Conservation (phyloP, 2,888 invertebrate genomes). For the Homarus gammarus region DNA sequence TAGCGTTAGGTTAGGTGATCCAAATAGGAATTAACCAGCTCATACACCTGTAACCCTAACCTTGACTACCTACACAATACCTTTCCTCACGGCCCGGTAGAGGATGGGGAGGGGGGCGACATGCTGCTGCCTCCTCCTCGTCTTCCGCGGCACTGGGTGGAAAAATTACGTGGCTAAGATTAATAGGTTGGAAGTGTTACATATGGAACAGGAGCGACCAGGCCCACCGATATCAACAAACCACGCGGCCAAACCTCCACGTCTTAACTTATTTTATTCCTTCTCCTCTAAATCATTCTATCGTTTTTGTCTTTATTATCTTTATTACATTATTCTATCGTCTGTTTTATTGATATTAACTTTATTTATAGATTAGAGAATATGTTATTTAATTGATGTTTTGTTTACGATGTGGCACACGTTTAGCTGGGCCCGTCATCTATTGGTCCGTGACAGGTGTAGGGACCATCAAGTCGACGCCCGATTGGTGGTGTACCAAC, state of each 20-base stretch:
- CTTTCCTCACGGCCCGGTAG: too few species aligned
- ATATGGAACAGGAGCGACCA: constrained; percentile 38
- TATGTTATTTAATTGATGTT: too few species aligned
- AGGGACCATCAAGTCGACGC: not conserved
- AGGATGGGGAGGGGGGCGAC: too few species aligned
- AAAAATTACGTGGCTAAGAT: constrained; percentile 48
- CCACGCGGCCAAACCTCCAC: not conserved
- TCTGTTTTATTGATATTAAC: too few species aligned
- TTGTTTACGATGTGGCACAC: not conserved
- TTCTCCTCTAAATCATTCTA: too few species aligned
- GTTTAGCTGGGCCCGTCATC: not conserved
- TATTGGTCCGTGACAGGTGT: not conserved
- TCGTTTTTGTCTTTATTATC: too few species aligned
- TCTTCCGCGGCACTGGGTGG: not conserved
- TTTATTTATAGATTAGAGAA: too few species aligned
- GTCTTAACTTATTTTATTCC: not conserved
- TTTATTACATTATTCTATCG: too few species aligned
- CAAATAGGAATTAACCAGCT: not conserved
- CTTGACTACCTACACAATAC: too few species aligned
- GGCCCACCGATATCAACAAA: not conserved
- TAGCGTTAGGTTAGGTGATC: too few species aligned
- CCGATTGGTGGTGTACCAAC: not conserved
- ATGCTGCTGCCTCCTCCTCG: too few species aligned
- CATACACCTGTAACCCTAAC: too few species aligned
- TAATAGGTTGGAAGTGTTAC: constrained; percentile 48